These are phyloP conservation scores for Aotus griseimembra DNA, from an alignment of 2,797 vertebrate genomes.

Conservation along the genomic window DNA sequence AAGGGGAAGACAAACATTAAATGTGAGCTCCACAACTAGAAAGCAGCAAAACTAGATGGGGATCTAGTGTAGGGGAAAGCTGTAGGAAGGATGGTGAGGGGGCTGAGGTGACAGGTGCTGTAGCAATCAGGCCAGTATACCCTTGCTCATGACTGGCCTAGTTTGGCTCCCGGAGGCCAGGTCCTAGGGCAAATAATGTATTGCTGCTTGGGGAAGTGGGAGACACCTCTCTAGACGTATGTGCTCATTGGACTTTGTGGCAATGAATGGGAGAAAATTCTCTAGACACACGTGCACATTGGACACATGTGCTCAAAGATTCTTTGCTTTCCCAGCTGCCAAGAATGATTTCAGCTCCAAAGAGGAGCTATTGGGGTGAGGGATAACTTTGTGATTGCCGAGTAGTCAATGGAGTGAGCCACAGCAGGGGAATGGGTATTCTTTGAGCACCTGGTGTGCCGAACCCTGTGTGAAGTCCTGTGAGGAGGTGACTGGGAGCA, in stretches of 20 bases:
- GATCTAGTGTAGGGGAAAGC: not conserved
- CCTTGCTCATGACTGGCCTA: not conserved
- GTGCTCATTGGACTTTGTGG: not conserved
- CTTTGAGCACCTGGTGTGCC: not conserved
- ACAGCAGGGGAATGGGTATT: not conserved
- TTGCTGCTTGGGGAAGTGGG: not conserved
- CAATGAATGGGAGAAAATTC: not conserved
- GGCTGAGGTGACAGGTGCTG: not conserved
- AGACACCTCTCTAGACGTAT: not conserved
- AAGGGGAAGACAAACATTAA: not conserved
- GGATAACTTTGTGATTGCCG: slow-evolving; percentile 11
- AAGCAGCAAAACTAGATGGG: not conserved
- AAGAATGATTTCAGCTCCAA: slow-evolving; percentile 16
- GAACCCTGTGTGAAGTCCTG: not conserved
- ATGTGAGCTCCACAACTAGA: not conserved
- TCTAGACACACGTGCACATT: not conserved
- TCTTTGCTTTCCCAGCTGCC: not conserved
- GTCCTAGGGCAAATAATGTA: not conserved
- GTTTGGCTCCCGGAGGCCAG: not conserved
- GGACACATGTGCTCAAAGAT: not conserved
- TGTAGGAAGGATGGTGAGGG: not conserved
- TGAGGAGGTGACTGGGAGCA: not conserved
- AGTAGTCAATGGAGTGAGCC: not conserved
- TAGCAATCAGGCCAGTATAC: not conserved
- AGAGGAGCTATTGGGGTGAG: slow-evolving; percentile 9